Conservation (phyloP, 1,140 invertebrate genomes). For the Lerema accius region DNA sequence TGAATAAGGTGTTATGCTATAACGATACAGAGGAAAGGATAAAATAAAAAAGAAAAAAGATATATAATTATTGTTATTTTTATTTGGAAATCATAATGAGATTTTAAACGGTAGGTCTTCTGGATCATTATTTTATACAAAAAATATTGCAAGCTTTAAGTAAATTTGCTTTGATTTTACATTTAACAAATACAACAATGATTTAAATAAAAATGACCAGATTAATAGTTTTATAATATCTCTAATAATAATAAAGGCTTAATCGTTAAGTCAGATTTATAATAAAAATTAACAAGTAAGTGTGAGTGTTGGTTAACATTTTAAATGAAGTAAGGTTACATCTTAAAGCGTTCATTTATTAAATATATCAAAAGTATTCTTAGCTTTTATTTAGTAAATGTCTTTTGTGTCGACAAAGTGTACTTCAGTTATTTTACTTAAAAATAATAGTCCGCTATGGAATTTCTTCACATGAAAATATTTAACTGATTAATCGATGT, state of each 20-base stretch:
- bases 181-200: slow-evolving; percentile 79
- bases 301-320: slow-evolving; percentile 80
- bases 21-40: too few species aligned
- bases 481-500: slow-evolving; percentile 40
- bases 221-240: slow-evolving; percentile 78
- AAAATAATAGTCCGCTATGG: slow-evolving; percentile 65
- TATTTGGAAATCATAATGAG: slow-evolving; percentile 81
- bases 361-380: slow-evolving; percentile 74
- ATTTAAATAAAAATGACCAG: slow-evolving; percentile 82
- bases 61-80: slow-evolving; percentile 71
- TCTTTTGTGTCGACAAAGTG: slow-evolving; percentile 74
- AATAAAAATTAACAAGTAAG: slow-evolving; percentile 77
- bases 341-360: slow-evolving; percentile 74
- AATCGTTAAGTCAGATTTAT: slow-evolving; percentile 77
- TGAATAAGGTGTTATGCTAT: too few species aligned
- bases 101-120: slow-evolving; percentile 77
- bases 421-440: slow-evolving; percentile 71
- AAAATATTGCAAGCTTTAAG: slow-evolving; percentile 79
- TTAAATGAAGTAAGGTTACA: slow-evolving; percentile 73
- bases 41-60: slow-evolving; percentile 54
- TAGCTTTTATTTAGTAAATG: slow-evolving; percentile 73
- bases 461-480: slow-evolving; percentile 58
- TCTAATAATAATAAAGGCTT: slow-evolving; percentile 75
- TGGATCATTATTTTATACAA: slow-evolving; percentile 75
- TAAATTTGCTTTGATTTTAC: slow-evolving; percentile 75